phyloP scores from a whole-genome alignment of 2,797 vertebrate genomes.

The Mallotus villosus region DNA sequence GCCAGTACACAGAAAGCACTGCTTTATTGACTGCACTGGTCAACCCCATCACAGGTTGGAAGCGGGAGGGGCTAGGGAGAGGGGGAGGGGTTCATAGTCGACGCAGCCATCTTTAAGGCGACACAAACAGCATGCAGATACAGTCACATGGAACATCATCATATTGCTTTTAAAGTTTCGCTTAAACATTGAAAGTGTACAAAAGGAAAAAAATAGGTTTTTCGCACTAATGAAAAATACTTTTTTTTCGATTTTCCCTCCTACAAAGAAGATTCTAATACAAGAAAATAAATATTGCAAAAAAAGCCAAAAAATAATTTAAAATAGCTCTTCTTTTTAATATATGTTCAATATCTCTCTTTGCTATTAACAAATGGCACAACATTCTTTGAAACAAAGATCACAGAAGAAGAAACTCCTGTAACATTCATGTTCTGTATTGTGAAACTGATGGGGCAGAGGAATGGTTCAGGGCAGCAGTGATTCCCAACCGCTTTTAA shows the following conservation, averaged over 20 bases:
- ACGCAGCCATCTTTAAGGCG: conserved; percentile 88
- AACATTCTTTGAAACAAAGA: conserved; percentile 99
- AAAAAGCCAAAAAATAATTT: conserved; percentile 99
- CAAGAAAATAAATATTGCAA: conserved; percentile 99
- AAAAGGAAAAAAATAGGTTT: conserved; percentile 97
- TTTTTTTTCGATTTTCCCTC: conserved; percentile 88
- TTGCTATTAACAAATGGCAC: conserved; percentile 99
- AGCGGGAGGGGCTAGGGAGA: conserved; percentile 70
- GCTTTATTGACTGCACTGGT: conserved; percentile 98
- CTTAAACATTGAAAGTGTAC: conserved; percentile 97
- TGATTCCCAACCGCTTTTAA: conserved; percentile 66
- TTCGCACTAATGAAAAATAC: conserved; percentile 99
- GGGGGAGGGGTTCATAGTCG: conserved; percentile 72
- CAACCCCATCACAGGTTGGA: conserved; percentile 85
- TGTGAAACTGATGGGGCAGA: conserved; percentile 79
- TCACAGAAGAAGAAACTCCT: conserved; percentile 92
- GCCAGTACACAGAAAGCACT: conserved; percentile 90
- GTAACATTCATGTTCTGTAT: conserved; percentile 95
- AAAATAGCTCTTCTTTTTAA: conserved; percentile 97
- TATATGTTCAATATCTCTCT: conserved; percentile 99
- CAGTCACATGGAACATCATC: conserved; percentile 87
- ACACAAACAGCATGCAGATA: conserved; percentile 97
- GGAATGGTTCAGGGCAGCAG: conserved; percentile 76
- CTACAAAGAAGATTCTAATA: conserved; percentile 99
- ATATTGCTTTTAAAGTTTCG: conserved; percentile 98